Percentiles rank a stretch among this genome's conserved stretches.
phyloP scores from a whole-genome alignment of 2,888 invertebrate genomes.

The Danaus chrysippus region DNA sequence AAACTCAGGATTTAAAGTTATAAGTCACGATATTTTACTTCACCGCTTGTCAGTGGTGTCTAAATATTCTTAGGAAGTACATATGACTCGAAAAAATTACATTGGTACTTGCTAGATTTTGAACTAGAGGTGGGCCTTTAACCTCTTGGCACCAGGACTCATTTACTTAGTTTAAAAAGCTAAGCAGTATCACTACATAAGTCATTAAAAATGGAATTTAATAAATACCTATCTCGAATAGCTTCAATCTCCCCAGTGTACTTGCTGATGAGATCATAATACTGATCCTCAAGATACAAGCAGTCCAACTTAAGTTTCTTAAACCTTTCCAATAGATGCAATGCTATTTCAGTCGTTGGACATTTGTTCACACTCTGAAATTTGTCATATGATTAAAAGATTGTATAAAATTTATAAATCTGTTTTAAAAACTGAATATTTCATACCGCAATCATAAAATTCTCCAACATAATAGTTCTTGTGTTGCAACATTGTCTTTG shows the following conservation, averaged over 20 bases:
- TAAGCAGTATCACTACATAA: too few relatives aligned
- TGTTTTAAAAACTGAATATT: conserved; percentile 33
- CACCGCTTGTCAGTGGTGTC: too few relatives aligned
- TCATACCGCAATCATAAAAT: conserved; percentile 81
- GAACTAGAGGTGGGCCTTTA: too few relatives aligned
- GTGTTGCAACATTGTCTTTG: conserved; percentile 82
- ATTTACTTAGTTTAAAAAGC: too few relatives aligned
- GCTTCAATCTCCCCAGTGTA: conserved; percentile 84
- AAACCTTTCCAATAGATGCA: conserved; percentile 79
- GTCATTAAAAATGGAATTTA: neutral
- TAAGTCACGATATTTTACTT: too few relatives aligned
- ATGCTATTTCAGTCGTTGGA: conserved; percentile 73
- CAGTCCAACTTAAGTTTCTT: conserved; percentile 85
- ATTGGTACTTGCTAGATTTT: too few relatives aligned
- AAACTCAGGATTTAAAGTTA: too few relatives aligned
- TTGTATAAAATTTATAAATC: neutral
- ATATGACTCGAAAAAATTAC: too few relatives aligned
- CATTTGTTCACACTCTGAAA: conserved; percentile 68
- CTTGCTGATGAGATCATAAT: conserved; percentile 83
- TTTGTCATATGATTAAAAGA: conserved; percentile 1
- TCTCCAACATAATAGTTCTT: conserved; percentile 85
- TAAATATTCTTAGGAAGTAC: too few relatives aligned
- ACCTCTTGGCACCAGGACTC: too few relatives aligned
- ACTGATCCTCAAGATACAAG: conserved; percentile 86
- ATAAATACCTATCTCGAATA: conserved; percentile 80